Conservation (phyloP, 2,113 vertebrate genomes). For the Hyaena hyaena region DNA sequence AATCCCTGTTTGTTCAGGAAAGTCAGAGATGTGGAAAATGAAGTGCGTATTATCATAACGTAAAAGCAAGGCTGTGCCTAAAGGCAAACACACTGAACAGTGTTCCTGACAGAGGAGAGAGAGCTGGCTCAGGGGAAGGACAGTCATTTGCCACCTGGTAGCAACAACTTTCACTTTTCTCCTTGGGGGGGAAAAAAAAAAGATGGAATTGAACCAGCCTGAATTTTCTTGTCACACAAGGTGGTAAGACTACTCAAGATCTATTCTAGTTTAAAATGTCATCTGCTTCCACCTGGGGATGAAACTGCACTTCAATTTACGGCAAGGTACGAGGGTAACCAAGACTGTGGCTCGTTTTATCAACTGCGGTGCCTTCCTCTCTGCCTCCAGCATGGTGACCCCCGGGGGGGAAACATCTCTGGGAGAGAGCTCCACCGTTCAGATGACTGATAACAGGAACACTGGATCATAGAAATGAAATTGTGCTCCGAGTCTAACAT, state of each 20-base stretch:
- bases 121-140: background rate
- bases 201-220: background rate
- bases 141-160: background rate
- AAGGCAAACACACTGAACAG: background rate
- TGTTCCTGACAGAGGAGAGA: background rate
- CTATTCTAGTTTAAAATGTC: slow-evolving; percentile 60
- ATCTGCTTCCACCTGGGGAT: slow-evolving; percentile 48
- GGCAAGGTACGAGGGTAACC: background rate
- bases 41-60: background rate
- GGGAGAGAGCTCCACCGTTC: background rate
- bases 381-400: background rate
- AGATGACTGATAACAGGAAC: slow-evolving; percentile 71
- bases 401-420: slow-evolving; percentile 50
- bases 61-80: background rate
- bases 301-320: slow-evolving; percentile 41
- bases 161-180: background rate
- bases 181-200: background rate
- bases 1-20: background rate
- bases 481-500: slow-evolving; percentile 78
- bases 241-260: background rate
- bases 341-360: background rate
- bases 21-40: background rate
- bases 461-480: slow-evolving; percentile 80
- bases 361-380: background rate
- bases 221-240: slow-evolving; percentile 31